Evolutionary conservation across 2,888 invertebrate species (phyloP).

Genomic region (Torymus auratus): DNA sequence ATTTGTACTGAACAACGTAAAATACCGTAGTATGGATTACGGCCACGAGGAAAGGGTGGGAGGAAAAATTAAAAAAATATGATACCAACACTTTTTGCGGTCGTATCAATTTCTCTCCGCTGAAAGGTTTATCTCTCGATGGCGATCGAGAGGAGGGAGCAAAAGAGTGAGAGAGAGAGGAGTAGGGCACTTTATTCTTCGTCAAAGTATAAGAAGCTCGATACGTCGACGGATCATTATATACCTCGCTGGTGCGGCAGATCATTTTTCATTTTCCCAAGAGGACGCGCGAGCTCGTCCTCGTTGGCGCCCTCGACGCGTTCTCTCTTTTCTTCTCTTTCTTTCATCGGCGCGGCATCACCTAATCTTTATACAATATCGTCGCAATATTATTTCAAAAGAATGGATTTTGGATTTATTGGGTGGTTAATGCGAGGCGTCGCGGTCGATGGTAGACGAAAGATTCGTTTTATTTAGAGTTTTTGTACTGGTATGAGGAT

Average conservation of each 20-base stretch:
- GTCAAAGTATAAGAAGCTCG: slow-evolving; percentile 35
- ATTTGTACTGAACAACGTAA: too few relatives aligned
- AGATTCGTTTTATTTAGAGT: too few relatives aligned
- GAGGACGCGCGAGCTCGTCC: neutral
- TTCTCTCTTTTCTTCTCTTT: neutral
- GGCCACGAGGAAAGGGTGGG: too few relatives aligned
- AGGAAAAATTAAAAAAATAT: neutral
- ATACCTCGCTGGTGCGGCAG: slow-evolving; percentile 30
- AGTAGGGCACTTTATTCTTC: slow-evolving; percentile 31
- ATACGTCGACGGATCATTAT: slow-evolving; percentile 52
- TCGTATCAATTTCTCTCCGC: slow-evolving; percentile 41
- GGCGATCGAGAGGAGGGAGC: slow-evolving; percentile 16
- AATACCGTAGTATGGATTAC: too few relatives aligned
- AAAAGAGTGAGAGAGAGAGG: neutral
- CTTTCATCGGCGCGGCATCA: neutral
- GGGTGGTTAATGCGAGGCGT: too few relatives aligned
- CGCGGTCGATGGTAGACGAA: too few relatives aligned
- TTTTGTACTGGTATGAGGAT: too few relatives aligned
- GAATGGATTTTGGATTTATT: too few relatives aligned
- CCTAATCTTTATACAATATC: slow-evolving; percentile 5
- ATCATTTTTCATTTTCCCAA: slow-evolving; percentile 60
- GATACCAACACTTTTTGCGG: slow-evolving; percentile 27
- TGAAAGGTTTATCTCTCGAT: slow-evolving; percentile 50
- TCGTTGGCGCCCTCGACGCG: neutral
- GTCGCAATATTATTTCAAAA: neutral